These are phyloP conservation scores for Acanthochromis polyacanthus DNA, from an alignment of 2,113 vertebrate species.

Conservation along the genomic window DNA sequence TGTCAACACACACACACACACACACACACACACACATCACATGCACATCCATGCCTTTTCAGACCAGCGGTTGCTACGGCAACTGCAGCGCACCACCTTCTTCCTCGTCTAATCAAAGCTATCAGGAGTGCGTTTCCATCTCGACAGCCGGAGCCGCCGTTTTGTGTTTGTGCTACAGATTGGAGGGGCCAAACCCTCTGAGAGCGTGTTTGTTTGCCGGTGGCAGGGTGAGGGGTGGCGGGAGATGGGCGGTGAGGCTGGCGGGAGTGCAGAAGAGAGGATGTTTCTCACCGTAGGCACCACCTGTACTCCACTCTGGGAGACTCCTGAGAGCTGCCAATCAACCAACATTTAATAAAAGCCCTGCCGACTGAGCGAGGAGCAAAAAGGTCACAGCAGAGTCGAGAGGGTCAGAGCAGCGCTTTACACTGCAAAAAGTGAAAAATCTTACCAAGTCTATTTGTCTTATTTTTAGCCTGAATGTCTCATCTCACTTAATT, in stretches of 20 bases:
- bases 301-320: conserved; percentile 80
- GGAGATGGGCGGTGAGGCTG: conserved; percentile 32
- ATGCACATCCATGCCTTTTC: conserved; percentile 39
- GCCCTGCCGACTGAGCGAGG: conserved; percentile 51
- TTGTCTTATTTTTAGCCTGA: too few species aligned
- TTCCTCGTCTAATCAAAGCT: conserved; percentile 62
- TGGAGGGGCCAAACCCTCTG: neutral
- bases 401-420: conserved; percentile 51
- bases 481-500: too few species aligned
- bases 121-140: conserved; percentile 62
- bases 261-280: conserved; percentile 55
- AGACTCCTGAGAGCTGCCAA: conserved; percentile 83
- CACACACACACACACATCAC: conserved; percentile 17
- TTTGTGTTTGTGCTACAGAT: conserved; percentile 19
- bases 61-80: conserved; percentile 70
- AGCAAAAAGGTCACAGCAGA: conserved; percentile 67
- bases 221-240: neutral
- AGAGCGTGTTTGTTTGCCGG: neutral
- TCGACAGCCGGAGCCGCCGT: conserved; percentile 33
- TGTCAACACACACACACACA: conserved; percentile 35
- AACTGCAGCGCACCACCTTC: conserved; percentile 69
- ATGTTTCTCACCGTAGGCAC: conserved; percentile 78
- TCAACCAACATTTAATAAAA: conserved; percentile 84
- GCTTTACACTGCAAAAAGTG: too few species aligned
- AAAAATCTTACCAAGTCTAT: too few species aligned